phyloP scores from a whole-genome alignment of 2,113 vertebrate genomes.

The Eulacestoma nigropectus region DNA sequence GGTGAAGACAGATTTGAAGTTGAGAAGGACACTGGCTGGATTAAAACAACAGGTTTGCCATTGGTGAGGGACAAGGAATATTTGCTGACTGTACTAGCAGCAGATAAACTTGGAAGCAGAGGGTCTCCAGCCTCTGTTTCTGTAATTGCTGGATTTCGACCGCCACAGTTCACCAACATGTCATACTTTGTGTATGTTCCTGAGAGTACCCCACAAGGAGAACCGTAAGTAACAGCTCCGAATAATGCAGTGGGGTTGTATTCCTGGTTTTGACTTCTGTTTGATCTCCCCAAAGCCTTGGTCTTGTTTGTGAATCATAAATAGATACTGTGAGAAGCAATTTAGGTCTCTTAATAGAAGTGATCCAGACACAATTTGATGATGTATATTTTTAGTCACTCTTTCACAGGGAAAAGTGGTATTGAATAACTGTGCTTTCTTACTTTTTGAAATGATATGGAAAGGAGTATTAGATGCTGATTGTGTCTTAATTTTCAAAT shows the following conservation, averaged over 20 bases:
- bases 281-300: background rate
- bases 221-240: constrained; percentile 75
- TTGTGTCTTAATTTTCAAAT: background rate
- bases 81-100: constrained; percentile 79
- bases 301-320: background rate
- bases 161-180: constrained; percentile 82
- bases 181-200: constrained; percentile 78
- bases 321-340: background rate
- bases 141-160: constrained; percentile 76
- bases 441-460: background rate
- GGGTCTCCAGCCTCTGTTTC: constrained; percentile 76
- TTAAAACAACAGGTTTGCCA: constrained; percentile 81
- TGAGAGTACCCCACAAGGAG: constrained; percentile 74
- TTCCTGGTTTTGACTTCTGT: background rate
- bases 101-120: constrained; percentile 79
- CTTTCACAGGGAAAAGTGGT: background rate
- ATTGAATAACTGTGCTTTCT: background rate
- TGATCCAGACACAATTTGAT: background rate
- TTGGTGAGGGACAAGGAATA: constrained; percentile 81
- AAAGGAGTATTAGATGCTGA: background rate
- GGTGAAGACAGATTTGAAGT: constrained; percentile 84
- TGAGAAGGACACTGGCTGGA: constrained; percentile 80
- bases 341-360: background rate
- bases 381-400: background rate
- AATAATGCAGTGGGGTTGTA: background rate